These are phyloP conservation scores for Peromyscus eremicus DNA, from an alignment of 2,797 vertebrate species.

Conservation along the genomic window DNA sequence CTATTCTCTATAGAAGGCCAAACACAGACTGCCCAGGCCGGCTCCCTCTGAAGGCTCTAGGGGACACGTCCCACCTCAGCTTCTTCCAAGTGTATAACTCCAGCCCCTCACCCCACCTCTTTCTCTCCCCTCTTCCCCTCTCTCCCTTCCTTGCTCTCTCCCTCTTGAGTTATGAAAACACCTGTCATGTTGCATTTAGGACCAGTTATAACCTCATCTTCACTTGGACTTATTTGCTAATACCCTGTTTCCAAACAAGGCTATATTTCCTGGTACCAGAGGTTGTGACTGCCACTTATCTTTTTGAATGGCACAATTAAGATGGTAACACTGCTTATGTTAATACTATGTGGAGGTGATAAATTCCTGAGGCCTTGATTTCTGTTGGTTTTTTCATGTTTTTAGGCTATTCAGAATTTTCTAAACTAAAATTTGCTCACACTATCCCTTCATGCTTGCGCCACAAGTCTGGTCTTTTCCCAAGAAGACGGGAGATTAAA, in stretches of 20 bases:
- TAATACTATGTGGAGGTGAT: neutral
- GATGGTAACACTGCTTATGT: too few species aligned
- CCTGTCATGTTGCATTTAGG: neutral
- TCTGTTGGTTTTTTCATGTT: neutral
- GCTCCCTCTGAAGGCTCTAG: neutral
- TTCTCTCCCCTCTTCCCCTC: neutral
- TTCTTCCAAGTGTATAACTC: fast-evolving
- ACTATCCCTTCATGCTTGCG: neutral
- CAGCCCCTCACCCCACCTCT: neutral
- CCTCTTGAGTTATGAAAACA: neutral
- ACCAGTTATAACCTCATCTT: neutral
- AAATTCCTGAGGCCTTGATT: neutral
- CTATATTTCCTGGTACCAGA: neutral
- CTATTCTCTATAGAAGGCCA: neutral
- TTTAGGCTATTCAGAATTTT: neutral
- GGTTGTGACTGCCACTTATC: neutral
- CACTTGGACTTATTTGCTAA: neutral
- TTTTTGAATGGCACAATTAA: neutral
- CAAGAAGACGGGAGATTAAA: neutral
- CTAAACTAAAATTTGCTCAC: neutral
- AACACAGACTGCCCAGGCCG: neutral
- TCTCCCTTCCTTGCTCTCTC: neutral
- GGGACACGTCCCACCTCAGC: fast-evolving
- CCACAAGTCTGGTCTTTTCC: neutral
- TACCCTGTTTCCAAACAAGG: neutral